Percentiles rank a stretch among this genome's conserved stretches.
phyloP scores from a whole-genome alignment of 2,888 invertebrate species.

The Acrobasis repandana region DNA sequence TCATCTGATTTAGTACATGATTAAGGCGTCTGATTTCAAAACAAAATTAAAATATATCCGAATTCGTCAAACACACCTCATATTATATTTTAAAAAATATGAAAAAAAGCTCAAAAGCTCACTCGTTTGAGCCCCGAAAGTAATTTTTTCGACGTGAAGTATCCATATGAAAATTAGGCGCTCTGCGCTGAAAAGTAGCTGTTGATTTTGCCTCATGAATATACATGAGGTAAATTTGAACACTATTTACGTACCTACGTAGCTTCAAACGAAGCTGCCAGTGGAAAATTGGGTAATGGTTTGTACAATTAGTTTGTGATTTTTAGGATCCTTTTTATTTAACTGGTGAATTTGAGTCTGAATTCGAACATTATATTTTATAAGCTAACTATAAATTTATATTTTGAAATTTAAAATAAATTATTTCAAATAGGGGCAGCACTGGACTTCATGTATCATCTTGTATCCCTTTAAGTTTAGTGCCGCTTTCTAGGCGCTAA shows the following conservation, averaged over 20 bases:
- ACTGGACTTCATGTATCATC: too few relatives aligned
- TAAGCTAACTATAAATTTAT: too few relatives aligned
- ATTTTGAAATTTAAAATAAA: too few relatives aligned
- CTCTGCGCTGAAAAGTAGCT: slow-evolving; percentile 33
- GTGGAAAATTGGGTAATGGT: neutral
- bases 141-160: neutral
- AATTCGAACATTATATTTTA: too few relatives aligned
- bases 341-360: too few relatives aligned
- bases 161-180: slow-evolving; percentile 18
- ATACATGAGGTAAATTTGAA: slow-evolving; percentile 45
- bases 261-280: slow-evolving; percentile 28
- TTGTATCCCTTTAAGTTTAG: too few relatives aligned
- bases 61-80: neutral
- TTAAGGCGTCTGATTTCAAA: too few relatives aligned
- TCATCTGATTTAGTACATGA: too few relatives aligned
- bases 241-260: slow-evolving; percentile 42
- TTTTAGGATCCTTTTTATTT: neutral
- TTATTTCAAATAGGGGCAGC: too few relatives aligned
- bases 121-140: neutral
- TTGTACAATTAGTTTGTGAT: neutral
- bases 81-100: too few relatives aligned
- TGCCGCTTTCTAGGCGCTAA: too few relatives aligned
- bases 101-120: neutral
- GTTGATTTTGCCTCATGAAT: slow-evolving; percentile 49
- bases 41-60: too few relatives aligned